Evolutionary conservation across 1,140 invertebrate species (phyloP).

Genomic region (Hypothenemus hampei): DNA sequence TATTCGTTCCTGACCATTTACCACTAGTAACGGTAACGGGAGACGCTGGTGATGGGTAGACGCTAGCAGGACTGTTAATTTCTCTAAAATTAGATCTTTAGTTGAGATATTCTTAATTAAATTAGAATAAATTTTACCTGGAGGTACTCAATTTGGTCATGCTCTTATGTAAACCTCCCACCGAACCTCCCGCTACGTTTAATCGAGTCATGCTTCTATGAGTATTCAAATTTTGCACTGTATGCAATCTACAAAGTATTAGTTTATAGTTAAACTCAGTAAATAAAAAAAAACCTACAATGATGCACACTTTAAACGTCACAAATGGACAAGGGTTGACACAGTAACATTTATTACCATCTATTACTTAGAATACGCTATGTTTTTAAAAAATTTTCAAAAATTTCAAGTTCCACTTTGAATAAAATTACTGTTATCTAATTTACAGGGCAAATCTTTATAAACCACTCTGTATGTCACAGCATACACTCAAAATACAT

Average conservation of each 20-base stretch:
- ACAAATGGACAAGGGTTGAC: too few relatives aligned
- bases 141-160: constrained; percentile 75
- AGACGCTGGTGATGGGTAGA: constrained; percentile 8
- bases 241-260: constrained; percentile 50
- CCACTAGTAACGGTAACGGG: constrained; percentile 48
- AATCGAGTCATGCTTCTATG: constrained; percentile 69
- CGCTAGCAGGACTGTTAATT: constrained; percentile 11
- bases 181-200: constrained; percentile 65
- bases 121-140: constrained; percentile 51
- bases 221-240: constrained; percentile 59
- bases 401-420: too few relatives aligned
- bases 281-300: too few relatives aligned
- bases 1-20: constrained; percentile 48
- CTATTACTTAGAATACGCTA: too few relatives aligned
- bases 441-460: too few relatives aligned
- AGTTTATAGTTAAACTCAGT: too few relatives aligned
- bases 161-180: constrained; percentile 73
- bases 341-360: too few relatives aligned
- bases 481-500: too few relatives aligned
- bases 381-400: too few relatives aligned
- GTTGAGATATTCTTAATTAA: background rate
- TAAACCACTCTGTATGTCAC: too few relatives aligned
- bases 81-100: constrained; percentile 9
- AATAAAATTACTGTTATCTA: too few relatives aligned
- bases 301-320: too few relatives aligned